Evolutionary conservation across 2,113 vertebrate species (phyloP), one percentile per base, ranked within the genome.

Genomic region (Anser brachyrhynchus): DNA sequence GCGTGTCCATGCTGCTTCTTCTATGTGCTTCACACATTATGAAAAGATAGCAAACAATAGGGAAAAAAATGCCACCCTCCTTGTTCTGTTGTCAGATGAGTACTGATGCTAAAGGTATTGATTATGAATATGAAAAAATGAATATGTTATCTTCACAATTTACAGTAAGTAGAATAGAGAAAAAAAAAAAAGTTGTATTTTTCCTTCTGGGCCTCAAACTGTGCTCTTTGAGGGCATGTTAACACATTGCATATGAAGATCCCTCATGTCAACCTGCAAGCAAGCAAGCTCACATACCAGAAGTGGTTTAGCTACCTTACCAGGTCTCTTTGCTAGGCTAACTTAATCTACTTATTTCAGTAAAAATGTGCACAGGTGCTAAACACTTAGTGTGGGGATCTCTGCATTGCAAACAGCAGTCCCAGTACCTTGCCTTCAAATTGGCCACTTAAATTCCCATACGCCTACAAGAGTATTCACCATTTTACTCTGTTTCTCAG

Each of bases 161-260:
- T 52, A 35, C 39, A 85, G 28, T 46, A 73, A 67, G 41, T 39
- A 72, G 29, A 69, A 69, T 11, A 33, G 11, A n/a, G 51, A 75
- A 69, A 80, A 75, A 62, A 35, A 75, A 67, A 79, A 64, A 10
- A 64, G 23, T 57, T 66, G 33, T 37, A 18, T 37, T 37, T 79
- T 76, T 37, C 18, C 18, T 89, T 73, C 59, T 73, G 28, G 44
- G 33, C 33, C 12, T 85, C 31, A 44, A 11, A 13, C 28, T 52
- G 2, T 57, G 23, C 10, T 67, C 46, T 86, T 76, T 0, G 3
- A 73, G 29, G 22, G 2, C 57, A 35, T 49, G 23, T 43, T 0
- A 0, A n/a, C 89, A 39, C 3, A 44, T 26, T 66, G 33, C 18
- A 31, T 2, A 0, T 54, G 39, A 90, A 44, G 33, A 37, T 74